Evolutionary conservation across 2,888 invertebrate genomes (phyloP).

Genomic region (Nemoura dubitans): DNA sequence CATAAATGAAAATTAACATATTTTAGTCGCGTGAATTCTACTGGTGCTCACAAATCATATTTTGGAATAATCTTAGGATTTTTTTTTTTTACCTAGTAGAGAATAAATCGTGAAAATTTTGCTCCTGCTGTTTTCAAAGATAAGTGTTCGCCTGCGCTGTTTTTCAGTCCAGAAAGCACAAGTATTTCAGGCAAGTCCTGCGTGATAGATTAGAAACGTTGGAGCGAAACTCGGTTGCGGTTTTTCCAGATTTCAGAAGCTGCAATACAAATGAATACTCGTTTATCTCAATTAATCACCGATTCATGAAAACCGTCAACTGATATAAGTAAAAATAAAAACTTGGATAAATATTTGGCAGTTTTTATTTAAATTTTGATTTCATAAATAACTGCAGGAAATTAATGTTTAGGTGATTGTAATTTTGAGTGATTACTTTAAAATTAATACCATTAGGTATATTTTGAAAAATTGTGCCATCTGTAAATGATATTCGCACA

Average conservation of each 20-base stretch:
- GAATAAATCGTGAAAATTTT: conserved; percentile 12
- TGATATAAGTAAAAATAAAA: conserved; percentile 5
- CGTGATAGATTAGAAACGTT: not conserved
- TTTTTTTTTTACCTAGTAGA: not conserved
- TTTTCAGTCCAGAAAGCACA: not conserved
- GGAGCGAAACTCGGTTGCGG: not conserved
- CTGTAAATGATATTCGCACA: no score
- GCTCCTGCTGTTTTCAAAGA: conserved; percentile 12
- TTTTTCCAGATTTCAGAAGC: not conserved
- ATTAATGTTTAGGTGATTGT: not conserved
- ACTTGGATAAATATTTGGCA: conserved; percentile 12
- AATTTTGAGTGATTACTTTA: not conserved
- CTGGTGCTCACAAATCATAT: not conserved
- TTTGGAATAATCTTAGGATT: not conserved
- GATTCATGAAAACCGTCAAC: not conserved
- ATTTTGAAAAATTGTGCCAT: no score
- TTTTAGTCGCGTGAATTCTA: not conserved
- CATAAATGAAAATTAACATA: not conserved
- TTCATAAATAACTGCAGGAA: not conserved
- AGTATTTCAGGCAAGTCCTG: not conserved
- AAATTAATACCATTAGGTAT: not conserved
- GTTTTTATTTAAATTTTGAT: conserved; percentile 5
- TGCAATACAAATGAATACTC: not conserved
- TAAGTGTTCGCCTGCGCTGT: not conserved
- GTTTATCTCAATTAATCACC: not conserved